A percentile compares a stretch with the other conserved stretches of the same genome.
These are phyloP conservation scores for Lepidochitona cinerea DNA, from an alignment of 2,888 invertebrate genomes.

Conservation along the genomic window DNA sequence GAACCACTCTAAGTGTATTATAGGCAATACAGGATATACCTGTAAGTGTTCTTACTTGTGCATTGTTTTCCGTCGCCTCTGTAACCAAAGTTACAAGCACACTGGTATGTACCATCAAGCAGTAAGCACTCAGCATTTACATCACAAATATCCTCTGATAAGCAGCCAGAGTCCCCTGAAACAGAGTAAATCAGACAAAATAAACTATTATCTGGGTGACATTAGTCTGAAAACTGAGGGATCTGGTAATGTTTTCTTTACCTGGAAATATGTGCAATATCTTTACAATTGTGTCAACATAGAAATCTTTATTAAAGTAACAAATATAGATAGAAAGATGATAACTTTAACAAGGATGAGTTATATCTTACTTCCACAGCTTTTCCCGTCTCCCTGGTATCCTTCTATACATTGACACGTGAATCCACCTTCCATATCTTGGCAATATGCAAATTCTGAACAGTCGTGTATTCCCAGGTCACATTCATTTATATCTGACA, in stretches of 20 bases:
- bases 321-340: too few species aligned
- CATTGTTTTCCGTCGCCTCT: slow-evolving; percentile 13
- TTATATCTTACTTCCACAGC: slow-evolving; percentile 10
- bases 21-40: too few species aligned
- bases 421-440: slow-evolving; percentile 21
- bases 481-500: slow-evolving; percentile 33
- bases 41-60: slow-evolving; percentile 12
- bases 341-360: too few species aligned
- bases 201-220: too few species aligned
- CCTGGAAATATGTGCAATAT: too few species aligned
- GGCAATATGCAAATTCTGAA: slow-evolving; percentile 16
- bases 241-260: too few species aligned
- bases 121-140: background rate
- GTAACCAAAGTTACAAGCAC: slow-evolving; percentile 19
- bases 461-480: slow-evolving; percentile 20
- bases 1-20: too few species aligned
- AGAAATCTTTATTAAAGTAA: too few species aligned
- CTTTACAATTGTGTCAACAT: too few species aligned
- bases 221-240: too few species aligned
- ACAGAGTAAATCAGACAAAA: too few species aligned
- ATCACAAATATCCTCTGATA: background rate
- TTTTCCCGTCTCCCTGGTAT: slow-evolving; percentile 18
- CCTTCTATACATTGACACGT: slow-evolving; percentile 24
- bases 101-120: background rate
- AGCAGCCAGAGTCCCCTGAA: slow-evolving; percentile 1